Conservation (phyloP, 2,888 invertebrate genomes). For the Polydrusus pterygomalis region DNA sequence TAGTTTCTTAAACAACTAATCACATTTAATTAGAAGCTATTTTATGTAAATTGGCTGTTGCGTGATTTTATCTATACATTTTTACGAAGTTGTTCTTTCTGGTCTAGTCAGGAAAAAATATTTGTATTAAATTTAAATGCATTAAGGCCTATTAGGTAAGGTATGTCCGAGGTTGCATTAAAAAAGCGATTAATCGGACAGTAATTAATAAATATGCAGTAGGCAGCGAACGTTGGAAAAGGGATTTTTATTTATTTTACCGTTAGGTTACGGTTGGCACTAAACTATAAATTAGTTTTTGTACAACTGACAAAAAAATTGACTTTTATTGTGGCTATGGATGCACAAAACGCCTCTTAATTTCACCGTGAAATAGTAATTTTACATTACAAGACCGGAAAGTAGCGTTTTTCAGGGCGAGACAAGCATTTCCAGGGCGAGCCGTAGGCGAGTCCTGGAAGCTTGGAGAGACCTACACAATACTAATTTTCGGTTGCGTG, state of each 20-base stretch:
- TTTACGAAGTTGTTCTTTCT: background rate
- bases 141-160: background rate
- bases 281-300: background rate
- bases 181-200: background rate
- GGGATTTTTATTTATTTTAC: conserved; percentile 7
- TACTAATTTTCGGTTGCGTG: no score
- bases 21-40: background rate
- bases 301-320: no score
- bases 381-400: no score
- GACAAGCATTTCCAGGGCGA: no score
- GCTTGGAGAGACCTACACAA: no score
- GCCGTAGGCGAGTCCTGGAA: no score
- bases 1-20: background rate
- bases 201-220: background rate
- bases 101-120: background rate
- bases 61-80: background rate
- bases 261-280: background rate
- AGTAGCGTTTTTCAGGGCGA: no score
- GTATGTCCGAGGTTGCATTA: background rate
- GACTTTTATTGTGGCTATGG: no score
- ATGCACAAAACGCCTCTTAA: no score
- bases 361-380: no score
- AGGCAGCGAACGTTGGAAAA: conserved; percentile 2
- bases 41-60: background rate
- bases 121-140: background rate